Evolutionary conservation across 2,888 invertebrate species (phyloP), one percentile per base, ranked within the genome.

Genomic region (Diaperis boleti): DNA sequence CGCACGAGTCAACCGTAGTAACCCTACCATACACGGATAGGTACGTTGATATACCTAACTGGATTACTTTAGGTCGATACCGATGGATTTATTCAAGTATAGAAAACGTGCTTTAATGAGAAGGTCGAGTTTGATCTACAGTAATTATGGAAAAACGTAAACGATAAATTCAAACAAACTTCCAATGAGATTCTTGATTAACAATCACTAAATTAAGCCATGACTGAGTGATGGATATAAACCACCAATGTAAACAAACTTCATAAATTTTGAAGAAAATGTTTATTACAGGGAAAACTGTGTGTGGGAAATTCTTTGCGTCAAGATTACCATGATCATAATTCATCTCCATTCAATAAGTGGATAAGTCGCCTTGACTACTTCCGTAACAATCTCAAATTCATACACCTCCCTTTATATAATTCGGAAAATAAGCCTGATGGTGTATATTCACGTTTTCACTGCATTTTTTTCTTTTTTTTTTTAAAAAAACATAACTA

Each of bases 231-330:
- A 52, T 15, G 14, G 52, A 52, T 39, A 52, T 52, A 52, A 52
- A 39, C 37, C 52, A 39, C 26, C 39, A 37, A 29, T 18, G 35
- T 52, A 52, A 52, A 52, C 52, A 52, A 52, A 22, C 49, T 33
- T 31, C 33, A 49, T 49, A 49, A 49, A 49, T 49, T 49, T 49
- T 45, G 13, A 45, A 22, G 33, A n/a, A 33, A 49, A 49, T 33
- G 35, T 33, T 49, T 49, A 49, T 47, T 11, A 15, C 18, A 31
- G 15, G 15, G 49, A 29, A 26, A 49, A 49, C 18, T 35, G 13
- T 49, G 17, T 35, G 31, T 49, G 44, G 26, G 18, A 18, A 17
- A 42, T 2, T 42, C 41, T 20, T 42, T 10, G 37, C 11, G 37
- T 37, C 15, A 18, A n/a, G 18, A 20, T 20, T n/a, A 42, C 8